Percentiles rank a stretch among this genome's conserved stretches.
Conservation (phyloP, 2,113 vertebrate genomes). For the Dasypus novemcinctus region DNA sequence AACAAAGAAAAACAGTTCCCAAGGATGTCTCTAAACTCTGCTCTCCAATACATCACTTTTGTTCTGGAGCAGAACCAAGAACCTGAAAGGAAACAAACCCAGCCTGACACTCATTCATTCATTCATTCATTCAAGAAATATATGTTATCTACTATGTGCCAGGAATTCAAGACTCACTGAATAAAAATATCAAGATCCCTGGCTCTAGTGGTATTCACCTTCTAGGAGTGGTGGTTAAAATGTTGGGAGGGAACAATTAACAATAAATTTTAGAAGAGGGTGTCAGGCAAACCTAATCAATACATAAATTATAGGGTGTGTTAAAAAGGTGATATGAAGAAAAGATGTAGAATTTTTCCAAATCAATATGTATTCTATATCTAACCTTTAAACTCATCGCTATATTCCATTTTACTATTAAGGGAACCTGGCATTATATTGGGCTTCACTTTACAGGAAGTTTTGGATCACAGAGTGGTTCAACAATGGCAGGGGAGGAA, state of each 20-base stretch:
- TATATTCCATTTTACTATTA: too few species aligned
- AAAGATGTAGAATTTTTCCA: too few species aligned
- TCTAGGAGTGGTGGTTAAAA: background rate
- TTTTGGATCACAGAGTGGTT: too few species aligned
- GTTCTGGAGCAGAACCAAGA: constrained; percentile 8
- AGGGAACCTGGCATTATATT: too few species aligned
- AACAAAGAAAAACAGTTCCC: constrained; percentile 39
- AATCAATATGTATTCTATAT: too few species aligned
- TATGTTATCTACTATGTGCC: background rate
- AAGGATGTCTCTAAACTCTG: constrained; percentile 27
- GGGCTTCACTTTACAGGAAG: too few species aligned
- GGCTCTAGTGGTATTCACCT: background rate
- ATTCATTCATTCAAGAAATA: constrained; percentile 44
- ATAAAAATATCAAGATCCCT: constrained; percentile 50
- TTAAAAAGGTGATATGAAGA: too few species aligned
- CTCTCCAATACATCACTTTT: constrained; percentile 28
- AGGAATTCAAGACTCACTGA: constrained; percentile 23
- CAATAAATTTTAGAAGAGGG: constrained; percentile 22
- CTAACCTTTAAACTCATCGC: too few species aligned
- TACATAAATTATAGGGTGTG: background rate
- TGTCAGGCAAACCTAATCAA: constrained; percentile 38
- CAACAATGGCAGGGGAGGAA: too few species aligned
- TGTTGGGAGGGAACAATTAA: background rate
- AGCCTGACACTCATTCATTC: background rate
- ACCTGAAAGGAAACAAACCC: constrained; percentile 53